Evolutionary conservation across 2,888 invertebrate species (phyloP).

Genomic region (Pyrocoelia pectoralis): DNA sequence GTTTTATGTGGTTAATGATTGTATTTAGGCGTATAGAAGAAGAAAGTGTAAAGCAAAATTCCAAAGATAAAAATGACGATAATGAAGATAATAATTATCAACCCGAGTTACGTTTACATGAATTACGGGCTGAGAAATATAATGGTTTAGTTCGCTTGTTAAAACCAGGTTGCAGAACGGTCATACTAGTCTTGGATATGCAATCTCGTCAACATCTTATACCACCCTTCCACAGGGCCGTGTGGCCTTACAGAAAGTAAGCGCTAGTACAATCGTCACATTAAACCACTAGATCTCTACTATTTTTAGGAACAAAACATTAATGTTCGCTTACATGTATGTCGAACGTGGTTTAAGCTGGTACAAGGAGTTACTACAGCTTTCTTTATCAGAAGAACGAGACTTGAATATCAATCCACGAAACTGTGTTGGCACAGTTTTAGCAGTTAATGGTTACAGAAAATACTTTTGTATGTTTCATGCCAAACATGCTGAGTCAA

Average conservation of each 20-base stretch:
- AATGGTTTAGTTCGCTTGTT: conserved; percentile 91
- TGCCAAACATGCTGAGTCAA: conserved; percentile 87
- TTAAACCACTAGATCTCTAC: not conserved
- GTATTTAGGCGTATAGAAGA: conserved; percentile 66
- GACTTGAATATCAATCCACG: conserved; percentile 92
- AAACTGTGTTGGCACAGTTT: conserved; percentile 96
- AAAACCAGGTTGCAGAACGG: conserved; percentile 94
- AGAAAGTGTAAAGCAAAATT: conserved; percentile 63
- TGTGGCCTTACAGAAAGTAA: conserved; percentile 96
- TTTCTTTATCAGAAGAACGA: conserved; percentile 83
- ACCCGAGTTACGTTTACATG: conserved; percentile 85
- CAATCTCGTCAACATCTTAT: conserved; percentile 87
- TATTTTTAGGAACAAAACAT: conserved; percentile 85
- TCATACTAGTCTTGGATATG: conserved; percentile 88
- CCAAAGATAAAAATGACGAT: conserved; percentile 59
- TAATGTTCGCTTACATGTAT: conserved; percentile 93
- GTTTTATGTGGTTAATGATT: not conserved
- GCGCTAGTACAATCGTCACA: conserved; percentile 48
- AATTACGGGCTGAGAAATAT: conserved; percentile 93
- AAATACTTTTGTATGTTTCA: conserved; percentile 99
- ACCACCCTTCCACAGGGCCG: conserved; percentile 90
- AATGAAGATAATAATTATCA: conserved; percentile 51
- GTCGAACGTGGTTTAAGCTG: conserved; percentile 92
- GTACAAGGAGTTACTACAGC: conserved; percentile 90
- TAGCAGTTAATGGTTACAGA: conserved; percentile 94